phyloP scores from a whole-genome alignment of 2,113 vertebrate genomes.

The Tragulus kanchil region DNA sequence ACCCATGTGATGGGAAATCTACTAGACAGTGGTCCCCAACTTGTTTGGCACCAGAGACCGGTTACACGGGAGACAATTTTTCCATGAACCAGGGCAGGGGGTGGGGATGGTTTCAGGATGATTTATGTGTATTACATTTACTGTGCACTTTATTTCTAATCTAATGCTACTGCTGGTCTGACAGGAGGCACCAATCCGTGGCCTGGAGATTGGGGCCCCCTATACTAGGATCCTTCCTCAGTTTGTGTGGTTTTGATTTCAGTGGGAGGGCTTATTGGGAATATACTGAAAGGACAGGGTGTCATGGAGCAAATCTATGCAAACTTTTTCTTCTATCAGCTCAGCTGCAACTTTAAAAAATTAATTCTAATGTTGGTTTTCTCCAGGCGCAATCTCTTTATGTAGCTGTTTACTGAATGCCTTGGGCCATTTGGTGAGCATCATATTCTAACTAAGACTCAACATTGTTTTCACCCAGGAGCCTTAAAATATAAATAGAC shows the following conservation, averaged over 20 bases:
- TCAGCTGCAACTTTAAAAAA: neutral
- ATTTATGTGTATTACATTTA: neutral
- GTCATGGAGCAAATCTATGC: accelerated
- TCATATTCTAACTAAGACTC: neutral
- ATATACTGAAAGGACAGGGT: accelerated
- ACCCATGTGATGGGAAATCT: neutral
- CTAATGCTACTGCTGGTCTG: neutral
- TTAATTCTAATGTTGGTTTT: neutral
- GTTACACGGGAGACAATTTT: neutral
- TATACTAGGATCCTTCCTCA: neutral
- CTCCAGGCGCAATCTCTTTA: neutral
- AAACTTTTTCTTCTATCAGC: neutral
- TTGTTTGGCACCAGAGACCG: neutral
- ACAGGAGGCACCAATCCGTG: neutral
- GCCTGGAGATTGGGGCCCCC: neutral
- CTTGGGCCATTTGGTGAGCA: neutral
- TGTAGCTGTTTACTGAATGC: neutral
- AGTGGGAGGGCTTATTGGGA: neutral
- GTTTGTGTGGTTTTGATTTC: neutral
- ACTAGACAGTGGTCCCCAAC: neutral
- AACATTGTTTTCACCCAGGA: neutral
- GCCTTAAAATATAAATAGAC: neutral
- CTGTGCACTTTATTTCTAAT: neutral
- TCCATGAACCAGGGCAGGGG: no score
- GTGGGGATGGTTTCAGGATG: neutral